Evolutionary conservation across 1,140 invertebrate species (phyloP).

Genomic region (Drosophila persimilis): DNA sequence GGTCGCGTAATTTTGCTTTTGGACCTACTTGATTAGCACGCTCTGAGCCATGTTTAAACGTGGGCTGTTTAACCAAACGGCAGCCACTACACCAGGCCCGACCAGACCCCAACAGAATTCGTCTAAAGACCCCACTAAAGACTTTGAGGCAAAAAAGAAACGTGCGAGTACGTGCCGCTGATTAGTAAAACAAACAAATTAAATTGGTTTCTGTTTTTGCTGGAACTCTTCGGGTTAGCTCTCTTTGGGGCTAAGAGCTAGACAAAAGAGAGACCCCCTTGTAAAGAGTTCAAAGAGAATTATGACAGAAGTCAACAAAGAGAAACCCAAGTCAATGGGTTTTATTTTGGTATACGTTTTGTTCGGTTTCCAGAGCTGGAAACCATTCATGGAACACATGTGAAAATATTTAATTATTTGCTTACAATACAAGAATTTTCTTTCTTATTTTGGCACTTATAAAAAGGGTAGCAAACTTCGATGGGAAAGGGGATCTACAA

Average conservation of each 20-base stretch:
- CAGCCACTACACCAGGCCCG: constrained; percentile 15
- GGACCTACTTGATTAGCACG: constrained; percentile 74
- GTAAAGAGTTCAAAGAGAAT: constrained; percentile 19
- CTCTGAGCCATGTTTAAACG: constrained; percentile 76
- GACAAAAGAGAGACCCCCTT: constrained; percentile 13
- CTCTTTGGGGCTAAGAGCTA: constrained; percentile 31
- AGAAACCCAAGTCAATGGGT: not conserved
- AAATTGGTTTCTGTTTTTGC: constrained; percentile 54
- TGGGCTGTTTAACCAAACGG: constrained; percentile 73
- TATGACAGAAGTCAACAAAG: not conserved
- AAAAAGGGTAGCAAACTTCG: not conserved
- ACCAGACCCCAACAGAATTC: constrained; percentile 45
- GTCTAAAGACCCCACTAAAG: constrained; percentile 64
- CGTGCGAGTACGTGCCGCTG: constrained; percentile 71
- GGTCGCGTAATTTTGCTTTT: constrained; percentile 70
- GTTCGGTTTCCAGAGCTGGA: not conserved
- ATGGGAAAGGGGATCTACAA: constrained; percentile 4
- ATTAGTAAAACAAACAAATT: constrained; percentile 79
- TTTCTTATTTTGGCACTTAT: not conserved
- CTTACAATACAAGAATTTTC: not conserved
- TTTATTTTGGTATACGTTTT: too few relatives aligned
- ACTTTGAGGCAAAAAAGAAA: constrained; percentile 63
- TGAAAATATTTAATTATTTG: not conserved
- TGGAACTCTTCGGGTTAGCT: constrained; percentile 5
- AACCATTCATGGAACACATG: not conserved